These are phyloP conservation scores for Tychaedon coryphoeus DNA, from an alignment of 2,113 vertebrate genomes.

Conservation along the genomic window DNA sequence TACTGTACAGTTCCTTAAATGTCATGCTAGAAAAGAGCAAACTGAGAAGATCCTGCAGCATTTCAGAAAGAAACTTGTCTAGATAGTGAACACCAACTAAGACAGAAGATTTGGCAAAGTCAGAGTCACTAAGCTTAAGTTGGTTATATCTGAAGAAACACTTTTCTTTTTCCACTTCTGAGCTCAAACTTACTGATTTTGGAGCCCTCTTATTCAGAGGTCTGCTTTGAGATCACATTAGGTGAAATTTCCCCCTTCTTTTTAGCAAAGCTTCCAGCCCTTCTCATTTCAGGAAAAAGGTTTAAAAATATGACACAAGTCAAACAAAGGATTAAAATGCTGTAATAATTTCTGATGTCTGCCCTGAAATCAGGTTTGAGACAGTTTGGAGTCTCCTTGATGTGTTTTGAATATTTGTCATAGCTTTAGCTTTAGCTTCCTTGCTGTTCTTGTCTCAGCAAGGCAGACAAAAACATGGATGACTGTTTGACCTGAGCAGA, in stretches of 20 bases:
- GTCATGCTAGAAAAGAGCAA: neutral
- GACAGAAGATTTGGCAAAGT: neutral
- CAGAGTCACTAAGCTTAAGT: neutral
- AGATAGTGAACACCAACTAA: neutral
- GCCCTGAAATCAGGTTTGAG: neutral
- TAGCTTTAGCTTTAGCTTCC: neutral
- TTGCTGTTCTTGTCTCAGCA: neutral
- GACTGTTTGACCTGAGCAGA: neutral
- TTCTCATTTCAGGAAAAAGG: neutral
- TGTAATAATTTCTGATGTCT: neutral
- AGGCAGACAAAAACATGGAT: neutral
- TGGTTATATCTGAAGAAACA: neutral
- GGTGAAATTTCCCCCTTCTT: neutral
- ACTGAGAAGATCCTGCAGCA: neutral
- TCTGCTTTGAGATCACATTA: neutral
- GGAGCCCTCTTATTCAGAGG: neutral
- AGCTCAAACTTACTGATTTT: neutral
- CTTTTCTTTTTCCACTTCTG: neutral
- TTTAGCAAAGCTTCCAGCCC: neutral
- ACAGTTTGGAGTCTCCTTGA: neutral
- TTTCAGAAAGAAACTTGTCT: neutral
- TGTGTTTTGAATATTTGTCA: constrained; percentile 19
- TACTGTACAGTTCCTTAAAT: neutral
- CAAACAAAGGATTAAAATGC: neutral
- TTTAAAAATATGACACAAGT: neutral